Conservation (phyloP, 2,113 vertebrate genomes). For the Syngnathus floridae region DNA sequence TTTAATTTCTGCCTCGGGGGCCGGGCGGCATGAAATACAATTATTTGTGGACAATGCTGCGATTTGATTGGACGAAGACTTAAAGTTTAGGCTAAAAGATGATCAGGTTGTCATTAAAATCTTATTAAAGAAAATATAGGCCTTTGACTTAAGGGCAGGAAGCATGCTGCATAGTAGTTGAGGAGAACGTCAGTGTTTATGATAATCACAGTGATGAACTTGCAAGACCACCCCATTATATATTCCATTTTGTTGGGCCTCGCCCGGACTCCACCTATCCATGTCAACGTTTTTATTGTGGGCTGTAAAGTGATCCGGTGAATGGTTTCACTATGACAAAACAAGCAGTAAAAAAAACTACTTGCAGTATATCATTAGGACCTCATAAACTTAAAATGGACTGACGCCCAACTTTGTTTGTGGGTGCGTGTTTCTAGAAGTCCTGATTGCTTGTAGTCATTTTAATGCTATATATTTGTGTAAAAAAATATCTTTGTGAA, state of each 20-base stretch:
- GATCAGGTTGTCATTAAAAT: slow-evolving; percentile 21
- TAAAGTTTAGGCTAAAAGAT: slow-evolving; percentile 12
- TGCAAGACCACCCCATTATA: slow-evolving; percentile 1
- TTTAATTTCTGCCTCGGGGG: slow-evolving; percentile 4
- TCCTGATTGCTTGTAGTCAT: neutral
- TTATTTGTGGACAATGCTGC: slow-evolving; percentile 15
- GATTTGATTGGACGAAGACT: slow-evolving; percentile 5
- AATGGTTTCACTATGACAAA: slow-evolving; percentile 56
- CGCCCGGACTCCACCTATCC: slow-evolving; percentile 33
- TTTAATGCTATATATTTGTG: neutral
- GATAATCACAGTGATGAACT: slow-evolving; percentile 36
- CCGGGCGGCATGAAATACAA: neutral
- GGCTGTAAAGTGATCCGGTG: slow-evolving; percentile 55
- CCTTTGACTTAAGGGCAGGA: slow-evolving; percentile 6
- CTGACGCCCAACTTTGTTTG: slow-evolving; percentile 28
- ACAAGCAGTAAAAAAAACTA: slow-evolving; percentile 48
- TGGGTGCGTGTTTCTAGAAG: neutral
- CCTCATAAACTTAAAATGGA: slow-evolving; percentile 57
- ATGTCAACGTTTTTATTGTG: slow-evolving; percentile 41
- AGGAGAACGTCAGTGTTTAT: slow-evolving; percentile 34
- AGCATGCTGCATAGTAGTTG: slow-evolving; percentile 18
- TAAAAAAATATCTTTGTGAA: neutral
- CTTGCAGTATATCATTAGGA: slow-evolving; percentile 48
- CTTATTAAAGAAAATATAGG: slow-evolving; percentile 11
- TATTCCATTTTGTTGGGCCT: slow-evolving; percentile 20